phyloP scores from a whole-genome alignment of 2,888 invertebrate genomes.

The Phania funesta region DNA sequence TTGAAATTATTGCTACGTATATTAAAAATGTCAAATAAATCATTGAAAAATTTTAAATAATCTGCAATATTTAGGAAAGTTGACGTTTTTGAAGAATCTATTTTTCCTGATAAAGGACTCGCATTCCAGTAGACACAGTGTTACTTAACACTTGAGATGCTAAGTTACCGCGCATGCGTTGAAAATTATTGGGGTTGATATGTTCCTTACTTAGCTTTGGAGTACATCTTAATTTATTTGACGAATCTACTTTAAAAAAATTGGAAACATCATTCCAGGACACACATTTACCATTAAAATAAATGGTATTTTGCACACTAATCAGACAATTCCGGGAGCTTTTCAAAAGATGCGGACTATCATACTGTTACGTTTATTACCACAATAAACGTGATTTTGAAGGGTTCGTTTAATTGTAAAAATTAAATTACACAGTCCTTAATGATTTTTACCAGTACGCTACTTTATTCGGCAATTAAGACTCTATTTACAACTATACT shows the following conservation, averaged over 20 bases:
- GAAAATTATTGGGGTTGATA: slow-evolving; percentile 32
- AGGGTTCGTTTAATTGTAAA: too few species aligned
- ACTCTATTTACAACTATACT: too few species aligned
- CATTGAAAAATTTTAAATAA: slow-evolving; percentile 38
- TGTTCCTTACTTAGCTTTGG: slow-evolving; percentile 27
- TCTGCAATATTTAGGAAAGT: slow-evolving; percentile 27
- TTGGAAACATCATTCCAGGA: background rate
- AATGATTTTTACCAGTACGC: too few species aligned
- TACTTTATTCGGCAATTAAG: too few species aligned
- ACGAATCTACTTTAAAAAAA: slow-evolving; percentile 14
- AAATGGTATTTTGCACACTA: background rate
- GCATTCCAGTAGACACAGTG: background rate
- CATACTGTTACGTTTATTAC: too few species aligned
- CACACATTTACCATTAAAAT: too few species aligned
- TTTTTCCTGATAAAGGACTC: background rate
- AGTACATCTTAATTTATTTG: too few species aligned
- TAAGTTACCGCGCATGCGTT: slow-evolving; percentile 13
- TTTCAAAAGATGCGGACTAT: slow-evolving; percentile 29
- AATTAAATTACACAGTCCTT: too few species aligned
- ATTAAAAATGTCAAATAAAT: slow-evolving; percentile 6
- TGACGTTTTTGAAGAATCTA: background rate
- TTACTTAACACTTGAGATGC: slow-evolving; percentile 17
- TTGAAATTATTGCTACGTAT: background rate
- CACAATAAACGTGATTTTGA: too few species aligned
- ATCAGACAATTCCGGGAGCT: slow-evolving; percentile 20